Conservation (phyloP, 2,113 vertebrate species). For the Silurus meridionalis region DNA sequence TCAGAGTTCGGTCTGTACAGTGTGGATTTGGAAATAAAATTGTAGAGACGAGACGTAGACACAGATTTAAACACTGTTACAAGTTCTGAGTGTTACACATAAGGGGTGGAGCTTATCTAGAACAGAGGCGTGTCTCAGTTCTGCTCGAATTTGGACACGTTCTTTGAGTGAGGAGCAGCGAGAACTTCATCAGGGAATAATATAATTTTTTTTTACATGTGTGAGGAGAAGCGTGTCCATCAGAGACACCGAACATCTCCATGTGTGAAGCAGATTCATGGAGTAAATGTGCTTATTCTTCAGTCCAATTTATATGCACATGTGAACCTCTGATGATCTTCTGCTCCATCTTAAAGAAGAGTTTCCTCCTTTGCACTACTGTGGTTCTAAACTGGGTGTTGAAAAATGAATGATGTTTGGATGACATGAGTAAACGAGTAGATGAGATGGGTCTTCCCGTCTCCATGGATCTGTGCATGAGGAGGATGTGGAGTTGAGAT, state of each 20-base stretch:
- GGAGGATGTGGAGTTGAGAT: slow-evolving; percentile 11
- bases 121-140: not conserved
- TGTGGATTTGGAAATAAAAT: not conserved
- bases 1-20: not conserved
- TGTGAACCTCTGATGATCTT: not conserved
- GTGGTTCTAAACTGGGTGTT: not conserved
- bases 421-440: not conserved
- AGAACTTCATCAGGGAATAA: too few species aligned
- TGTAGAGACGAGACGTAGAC: not conserved
- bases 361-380: not conserved
- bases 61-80: not conserved
- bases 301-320: not conserved
- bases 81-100: not conserved
- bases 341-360: slow-evolving; percentile 1
- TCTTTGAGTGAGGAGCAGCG: not conserved
- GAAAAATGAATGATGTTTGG: not conserved
- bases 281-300: not conserved
- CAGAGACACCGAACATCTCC: not conserved
- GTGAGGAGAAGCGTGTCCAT: not conserved
- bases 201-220: too few species aligned
- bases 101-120: not conserved
- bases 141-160: not conserved
- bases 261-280: not conserved
- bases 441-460: not conserved
- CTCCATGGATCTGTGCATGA: slow-evolving; percentile 5